These are phyloP conservation scores for Drosophila takahashii DNA, from an alignment of 1,140 invertebrate genomes.

Conservation along the genomic window DNA sequence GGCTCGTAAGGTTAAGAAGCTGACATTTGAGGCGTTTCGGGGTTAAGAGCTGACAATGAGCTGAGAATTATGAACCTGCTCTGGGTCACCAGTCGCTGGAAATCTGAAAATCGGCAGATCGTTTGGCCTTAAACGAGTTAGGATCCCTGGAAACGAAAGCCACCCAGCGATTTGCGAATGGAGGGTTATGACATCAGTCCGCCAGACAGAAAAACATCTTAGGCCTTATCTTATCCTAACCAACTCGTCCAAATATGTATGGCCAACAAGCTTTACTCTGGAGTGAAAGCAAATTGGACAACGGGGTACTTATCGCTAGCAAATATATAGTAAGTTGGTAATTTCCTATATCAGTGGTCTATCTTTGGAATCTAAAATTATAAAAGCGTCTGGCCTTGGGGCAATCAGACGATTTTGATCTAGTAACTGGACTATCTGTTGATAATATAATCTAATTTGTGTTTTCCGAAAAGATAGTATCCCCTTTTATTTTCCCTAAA, in stretches of 20 bases:
- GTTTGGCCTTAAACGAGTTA: neutral
- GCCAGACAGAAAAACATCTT: slow-evolving; percentile 29
- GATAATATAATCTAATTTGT: slow-evolving; percentile 4
- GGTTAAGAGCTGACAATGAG: slow-evolving; percentile 36
- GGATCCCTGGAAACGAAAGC: neutral
- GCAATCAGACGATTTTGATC: slow-evolving; percentile 2
- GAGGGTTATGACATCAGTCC: neutral
- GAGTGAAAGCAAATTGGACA: slow-evolving; percentile 16
- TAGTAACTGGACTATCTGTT: neutral
- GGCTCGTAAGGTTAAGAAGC: slow-evolving; percentile 50
- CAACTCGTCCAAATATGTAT: slow-evolving; percentile 22
- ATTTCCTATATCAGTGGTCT: slow-evolving; percentile 26
- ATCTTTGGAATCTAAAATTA: slow-evolving; percentile 21
- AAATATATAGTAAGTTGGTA: slow-evolving; percentile 17
- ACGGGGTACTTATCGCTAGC: neutral
- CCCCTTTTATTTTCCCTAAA: neutral
- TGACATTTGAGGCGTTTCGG: slow-evolving; percentile 64
- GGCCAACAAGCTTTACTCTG: neutral
- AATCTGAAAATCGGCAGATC: neutral
- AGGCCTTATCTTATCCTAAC: slow-evolving; percentile 28
- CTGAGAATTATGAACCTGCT: slow-evolving; percentile 28
- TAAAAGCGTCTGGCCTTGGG: slow-evolving; percentile 29
- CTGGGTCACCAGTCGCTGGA: slow-evolving; percentile 1
- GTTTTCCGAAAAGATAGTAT: too few relatives aligned
- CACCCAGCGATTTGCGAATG: neutral